phyloP scores from a whole-genome alignment of 2,888 invertebrate genomes.

The Leucoptera coffeella region DNA sequence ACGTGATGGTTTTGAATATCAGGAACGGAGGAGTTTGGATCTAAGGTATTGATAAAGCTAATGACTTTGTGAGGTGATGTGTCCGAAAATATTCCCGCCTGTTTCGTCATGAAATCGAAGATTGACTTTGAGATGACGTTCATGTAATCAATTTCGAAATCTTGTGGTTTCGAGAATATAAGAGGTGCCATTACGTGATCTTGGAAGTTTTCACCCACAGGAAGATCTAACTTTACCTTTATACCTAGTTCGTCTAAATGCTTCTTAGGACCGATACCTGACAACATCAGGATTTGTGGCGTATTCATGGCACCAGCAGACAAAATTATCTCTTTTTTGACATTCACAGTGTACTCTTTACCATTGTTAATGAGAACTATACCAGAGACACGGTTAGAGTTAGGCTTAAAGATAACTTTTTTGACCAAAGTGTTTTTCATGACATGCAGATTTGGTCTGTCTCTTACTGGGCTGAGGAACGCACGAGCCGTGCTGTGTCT shows the following conservation, averaged over 20 bases:
- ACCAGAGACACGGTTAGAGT: conserved; percentile 26
- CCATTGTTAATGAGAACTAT: conserved; percentile 24
- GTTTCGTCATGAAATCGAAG: conserved; percentile 34
- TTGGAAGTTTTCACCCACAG: conserved; percentile 46
- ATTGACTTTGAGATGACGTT: conserved; percentile 17
- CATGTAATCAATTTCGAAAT: conserved; percentile 13
- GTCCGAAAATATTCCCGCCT: conserved; percentile 35
- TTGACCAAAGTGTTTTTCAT: conserved; percentile 47
- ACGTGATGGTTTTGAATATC: conserved; percentile 23
- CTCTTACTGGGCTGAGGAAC: conserved; percentile 30
- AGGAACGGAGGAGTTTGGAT: conserved; percentile 16
- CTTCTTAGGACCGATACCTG: conserved; percentile 41
- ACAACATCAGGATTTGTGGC: conserved; percentile 42
- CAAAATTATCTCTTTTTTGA: conserved; percentile 40
- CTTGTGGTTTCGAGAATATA: conserved; percentile 17
- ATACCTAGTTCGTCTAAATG: conserved; percentile 28
- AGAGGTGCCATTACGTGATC: conserved; percentile 40
- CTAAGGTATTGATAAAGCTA: conserved; percentile 20
- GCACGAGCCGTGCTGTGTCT: conserved; percentile 48
- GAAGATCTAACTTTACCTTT: conserved; percentile 26
- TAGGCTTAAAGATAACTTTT: conserved; percentile 41
- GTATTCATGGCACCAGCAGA: conserved; percentile 45
- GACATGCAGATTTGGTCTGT: conserved; percentile 30
- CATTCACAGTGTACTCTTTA: conserved; percentile 18
- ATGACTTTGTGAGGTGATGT: conserved; percentile 25